Base-by-base conservation (phyloP, 2,797 vertebrate genomes). In the Rachycentron canadum region DNA sequence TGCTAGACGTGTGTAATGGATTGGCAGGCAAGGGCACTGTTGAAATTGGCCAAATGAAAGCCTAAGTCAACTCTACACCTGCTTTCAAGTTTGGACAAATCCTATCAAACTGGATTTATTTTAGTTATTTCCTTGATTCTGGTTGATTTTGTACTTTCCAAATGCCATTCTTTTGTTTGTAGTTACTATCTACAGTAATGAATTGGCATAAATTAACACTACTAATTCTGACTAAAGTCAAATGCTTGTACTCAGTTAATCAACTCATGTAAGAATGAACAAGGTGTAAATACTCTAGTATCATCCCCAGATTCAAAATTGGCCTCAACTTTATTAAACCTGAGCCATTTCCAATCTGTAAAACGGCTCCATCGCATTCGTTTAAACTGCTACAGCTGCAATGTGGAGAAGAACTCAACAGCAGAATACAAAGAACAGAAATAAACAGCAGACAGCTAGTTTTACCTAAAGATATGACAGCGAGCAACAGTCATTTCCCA, bases 1-100 rank as follows among this genome's bases (percentile, higher is more conserved):
- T 84, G 65, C 70, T 78, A 30, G 79, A 90, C 84, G 84, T 72
- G 88, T 82, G 65, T 88, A 86, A 90, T 91, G 86, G 86, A 86
- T 79, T 85, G 84, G 83, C 73, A 79, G 83, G 81, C 74, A 66
- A 85, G 84, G 73, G 67, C 82, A 76, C 58, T 47, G 80, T 69
- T 45, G 76, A 83, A 85, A 87, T 77, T 81, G 81, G 83, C 77
- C 77, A 77, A 67, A 75, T 78, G 75, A 82, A 89, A 86, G 81
- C 69, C 66, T 41, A 60, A 78, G 81, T 81, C 73, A 74, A 58
- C 30, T 4, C 5, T 10, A 50, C 73, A 61, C 60, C 83, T 77
- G 66, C 69, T 81, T 84, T 87, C 72, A 85, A 72, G 73, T 88
- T 81, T 61, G 47, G 38, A 72, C 59, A 78, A 45, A 69, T 76